phyloP scores from a whole-genome alignment of 2,113 vertebrate species.

The Ciconia maguari region DNA sequence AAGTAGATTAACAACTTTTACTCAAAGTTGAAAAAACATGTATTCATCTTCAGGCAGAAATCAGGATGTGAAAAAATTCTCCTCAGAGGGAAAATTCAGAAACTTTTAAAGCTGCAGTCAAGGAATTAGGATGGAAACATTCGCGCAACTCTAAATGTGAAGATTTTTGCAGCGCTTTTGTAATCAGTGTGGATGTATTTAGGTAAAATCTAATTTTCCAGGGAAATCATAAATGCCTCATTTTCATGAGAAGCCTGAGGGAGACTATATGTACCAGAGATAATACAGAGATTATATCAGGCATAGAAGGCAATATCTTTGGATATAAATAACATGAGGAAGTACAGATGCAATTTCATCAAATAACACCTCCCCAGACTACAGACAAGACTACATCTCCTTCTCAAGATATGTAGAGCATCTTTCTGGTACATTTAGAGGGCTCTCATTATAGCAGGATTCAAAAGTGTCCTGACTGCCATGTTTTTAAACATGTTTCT shows the following conservation, averaged over 20 bases:
- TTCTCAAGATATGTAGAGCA: accelerated
- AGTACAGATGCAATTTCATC: constrained; percentile 29
- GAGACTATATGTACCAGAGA: constrained; percentile 20
- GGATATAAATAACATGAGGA: constrained; percentile 44
- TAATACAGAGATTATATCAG: constrained; percentile 32
- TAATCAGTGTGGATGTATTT: constrained; percentile 24
- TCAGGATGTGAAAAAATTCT: not conserved
- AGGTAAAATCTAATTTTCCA: constrained; percentile 53
- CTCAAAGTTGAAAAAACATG: not conserved
- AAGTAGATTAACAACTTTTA: not conserved
- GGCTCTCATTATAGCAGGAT: not conserved
- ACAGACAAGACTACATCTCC: not conserved
- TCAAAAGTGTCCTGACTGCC: not conserved
- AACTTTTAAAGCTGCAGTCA: not conserved
- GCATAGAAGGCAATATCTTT: not conserved
- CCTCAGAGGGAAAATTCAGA: not conserved
- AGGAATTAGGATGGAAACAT: not conserved
- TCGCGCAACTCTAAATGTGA: not conserved
- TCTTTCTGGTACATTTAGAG: not conserved
- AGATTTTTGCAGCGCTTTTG: not conserved
- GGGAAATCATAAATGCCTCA: constrained; percentile 32
- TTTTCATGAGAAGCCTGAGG: constrained; percentile 34
- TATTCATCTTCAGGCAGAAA: not conserved
- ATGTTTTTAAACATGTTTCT: not conserved
- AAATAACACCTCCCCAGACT: not conserved